Conservation (phyloP, 1,140 invertebrate species). For the Procambarus virginalis region DNA sequence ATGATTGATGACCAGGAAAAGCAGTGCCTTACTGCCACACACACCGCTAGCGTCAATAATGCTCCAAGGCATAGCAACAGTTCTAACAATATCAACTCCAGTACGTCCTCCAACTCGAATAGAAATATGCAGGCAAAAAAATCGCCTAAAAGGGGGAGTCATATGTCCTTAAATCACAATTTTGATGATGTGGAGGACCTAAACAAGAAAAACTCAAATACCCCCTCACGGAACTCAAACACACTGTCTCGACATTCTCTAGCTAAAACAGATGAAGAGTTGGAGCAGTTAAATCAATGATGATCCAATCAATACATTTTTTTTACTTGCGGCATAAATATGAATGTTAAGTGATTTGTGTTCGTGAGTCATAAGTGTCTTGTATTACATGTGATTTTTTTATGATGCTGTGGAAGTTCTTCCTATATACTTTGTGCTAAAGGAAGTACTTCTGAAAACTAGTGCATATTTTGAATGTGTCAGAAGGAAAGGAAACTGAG, state of each 20-base stretch:
- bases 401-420: not conserved
- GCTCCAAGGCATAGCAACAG: slow-evolving; percentile 25
- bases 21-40: slow-evolving; percentile 51
- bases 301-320: too few species aligned
- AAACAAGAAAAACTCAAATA: slow-evolving; percentile 27
- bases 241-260: slow-evolving; percentile 40
- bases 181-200: slow-evolving; percentile 51
- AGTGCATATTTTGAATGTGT: not conserved
- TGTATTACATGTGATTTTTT: not conserved
- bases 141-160: slow-evolving; percentile 42
- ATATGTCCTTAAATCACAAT: slow-evolving; percentile 57
- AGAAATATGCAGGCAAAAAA: slow-evolving; percentile 7
- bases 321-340: not conserved
- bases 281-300: slow-evolving; percentile 54
- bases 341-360: not conserved
- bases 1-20: slow-evolving; percentile 68
- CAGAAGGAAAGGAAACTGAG: not conserved
- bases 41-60: slow-evolving; percentile 29
- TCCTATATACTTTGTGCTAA: slow-evolving; percentile 8
- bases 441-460: not conserved
- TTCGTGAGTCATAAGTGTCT: slow-evolving; percentile 6
- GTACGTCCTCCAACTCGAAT: slow-evolving; percentile 9
- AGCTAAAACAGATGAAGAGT: slow-evolving; percentile 53
- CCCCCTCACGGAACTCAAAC: slow-evolving; percentile 16
- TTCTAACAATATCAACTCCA: not conserved